Evolutionary conservation across 1,140 invertebrate species (phyloP).

Genomic region (Diachasma alloeum): DNA sequence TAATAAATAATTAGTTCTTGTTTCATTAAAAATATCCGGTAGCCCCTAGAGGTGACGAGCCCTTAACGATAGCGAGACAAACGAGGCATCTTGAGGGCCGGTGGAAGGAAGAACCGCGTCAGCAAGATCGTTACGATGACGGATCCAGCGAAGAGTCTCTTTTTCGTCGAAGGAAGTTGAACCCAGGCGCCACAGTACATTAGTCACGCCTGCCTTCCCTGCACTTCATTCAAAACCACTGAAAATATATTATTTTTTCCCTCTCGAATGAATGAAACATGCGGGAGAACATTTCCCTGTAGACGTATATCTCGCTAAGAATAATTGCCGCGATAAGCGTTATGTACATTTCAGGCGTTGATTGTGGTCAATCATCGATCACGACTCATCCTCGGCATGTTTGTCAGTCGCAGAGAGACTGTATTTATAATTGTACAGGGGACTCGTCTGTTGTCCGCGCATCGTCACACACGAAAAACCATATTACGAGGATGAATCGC

Average conservation of each 20-base stretch:
- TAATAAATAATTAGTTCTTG: slow-evolving; percentile 57
- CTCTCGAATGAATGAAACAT: background rate
- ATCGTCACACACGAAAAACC: background rate
- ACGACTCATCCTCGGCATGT: slow-evolving; percentile 4
- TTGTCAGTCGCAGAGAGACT: background rate
- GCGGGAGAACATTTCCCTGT: background rate
- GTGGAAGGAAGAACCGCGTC: slow-evolving; percentile 57
- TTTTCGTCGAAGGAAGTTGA: slow-evolving; percentile 55
- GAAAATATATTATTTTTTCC: background rate
- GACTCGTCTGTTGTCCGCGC: background rate
- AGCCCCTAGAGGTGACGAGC: background rate
- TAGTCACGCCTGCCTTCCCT: slow-evolving; percentile 13
- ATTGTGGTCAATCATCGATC: slow-evolving; percentile 33
- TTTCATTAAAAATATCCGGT: slow-evolving; percentile 56
- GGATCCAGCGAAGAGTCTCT: slow-evolving; percentile 40
- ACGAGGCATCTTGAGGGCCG: slow-evolving; percentile 26
- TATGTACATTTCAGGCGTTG: background rate
- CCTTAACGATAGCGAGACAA: slow-evolving; percentile 45
- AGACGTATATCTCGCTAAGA: background rate
- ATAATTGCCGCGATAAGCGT: background rate
- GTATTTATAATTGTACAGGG: slow-evolving; percentile 26
- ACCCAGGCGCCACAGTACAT: slow-evolving; percentile 13
- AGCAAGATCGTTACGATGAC: slow-evolving; percentile 64
- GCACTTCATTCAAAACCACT: background rate
- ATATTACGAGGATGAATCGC: background rate